Conservation (phyloP, 2,797 vertebrate species). For the Poecilia wingei region DNA sequence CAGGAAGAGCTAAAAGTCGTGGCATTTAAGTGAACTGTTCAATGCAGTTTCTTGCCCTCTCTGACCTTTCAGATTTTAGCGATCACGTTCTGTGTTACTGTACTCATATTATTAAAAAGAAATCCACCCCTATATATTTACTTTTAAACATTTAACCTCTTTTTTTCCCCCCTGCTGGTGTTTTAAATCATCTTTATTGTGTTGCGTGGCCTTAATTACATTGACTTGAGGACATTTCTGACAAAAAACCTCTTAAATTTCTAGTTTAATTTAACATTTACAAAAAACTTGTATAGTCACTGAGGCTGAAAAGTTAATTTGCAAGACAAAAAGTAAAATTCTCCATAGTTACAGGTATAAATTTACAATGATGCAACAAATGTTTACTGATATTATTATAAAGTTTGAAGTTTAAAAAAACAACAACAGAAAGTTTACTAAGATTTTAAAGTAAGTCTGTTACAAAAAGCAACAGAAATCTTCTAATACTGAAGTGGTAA, state of each 20-base stretch:
- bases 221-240: neutral
- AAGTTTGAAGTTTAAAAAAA: neutral
- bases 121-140: neutral
- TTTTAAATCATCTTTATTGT: neutral
- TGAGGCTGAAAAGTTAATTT: neutral
- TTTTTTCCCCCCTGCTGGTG: too few relatives aligned
- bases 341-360: neutral
- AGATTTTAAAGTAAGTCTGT: neutral
- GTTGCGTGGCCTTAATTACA: neutral
- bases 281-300: too few relatives aligned
- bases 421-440: neutral
- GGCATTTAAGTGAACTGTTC: slow-evolving; percentile 23
- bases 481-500: neutral
- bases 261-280: neutral
- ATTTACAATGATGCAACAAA: neutral
- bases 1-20: slow-evolving; percentile 7
- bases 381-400: neutral
- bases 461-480: neutral
- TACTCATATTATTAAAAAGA: neutral
- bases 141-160: neutral
- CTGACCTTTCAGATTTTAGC: slow-evolving; percentile 1
- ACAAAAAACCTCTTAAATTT: neutral
- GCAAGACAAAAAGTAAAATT: neutral
- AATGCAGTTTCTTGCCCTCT: neutral
- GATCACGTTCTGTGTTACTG: neutral